Evolutionary conservation across 2,113 vertebrate genomes (phyloP).

Genomic region (Plotosus lineatus): DNA sequence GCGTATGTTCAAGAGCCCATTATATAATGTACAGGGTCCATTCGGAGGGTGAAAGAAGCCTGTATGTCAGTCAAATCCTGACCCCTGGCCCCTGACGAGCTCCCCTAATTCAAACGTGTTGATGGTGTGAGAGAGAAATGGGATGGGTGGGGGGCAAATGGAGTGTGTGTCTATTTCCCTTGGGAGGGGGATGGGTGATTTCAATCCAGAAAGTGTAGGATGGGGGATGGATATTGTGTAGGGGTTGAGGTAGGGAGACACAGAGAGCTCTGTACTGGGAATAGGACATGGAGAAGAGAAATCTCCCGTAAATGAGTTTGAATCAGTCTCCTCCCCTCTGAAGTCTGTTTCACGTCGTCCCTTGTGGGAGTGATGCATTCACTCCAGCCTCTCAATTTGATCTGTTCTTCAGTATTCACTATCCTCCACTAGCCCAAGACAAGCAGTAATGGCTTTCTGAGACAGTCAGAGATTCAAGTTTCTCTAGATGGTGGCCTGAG

Average conservation of each 20-base stretch:
- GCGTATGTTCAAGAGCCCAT: constrained; percentile 16
- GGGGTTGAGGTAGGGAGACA: constrained; percentile 24
- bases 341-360: constrained; percentile 17
- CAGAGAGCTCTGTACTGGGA: constrained; percentile 30
- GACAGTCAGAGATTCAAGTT: constrained; percentile 15
- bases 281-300: constrained; percentile 21
- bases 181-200: constrained; percentile 48
- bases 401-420: constrained; percentile 43
- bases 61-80: constrained; percentile 41
- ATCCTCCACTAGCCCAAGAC: neutral
- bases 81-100: constrained; percentile 37
- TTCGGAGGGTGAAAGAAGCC: constrained; percentile 16
- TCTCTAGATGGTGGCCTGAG: neutral
- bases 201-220: constrained; percentile 21
- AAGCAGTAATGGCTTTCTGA: constrained; percentile 31
- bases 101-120: constrained; percentile 38
- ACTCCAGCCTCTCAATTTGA: constrained; percentile 16
- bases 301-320: constrained; percentile 35
- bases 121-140: constrained; percentile 38
- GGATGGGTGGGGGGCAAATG: neutral
- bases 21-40: constrained; percentile 13
- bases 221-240: constrained; percentile 20
- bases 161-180: constrained; percentile 48
- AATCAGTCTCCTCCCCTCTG: constrained; percentile 10
- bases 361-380: constrained; percentile 15